Evolutionary conservation across 2,797 vertebrate species (phyloP).

Genomic region (Chelon auratus): DNA sequence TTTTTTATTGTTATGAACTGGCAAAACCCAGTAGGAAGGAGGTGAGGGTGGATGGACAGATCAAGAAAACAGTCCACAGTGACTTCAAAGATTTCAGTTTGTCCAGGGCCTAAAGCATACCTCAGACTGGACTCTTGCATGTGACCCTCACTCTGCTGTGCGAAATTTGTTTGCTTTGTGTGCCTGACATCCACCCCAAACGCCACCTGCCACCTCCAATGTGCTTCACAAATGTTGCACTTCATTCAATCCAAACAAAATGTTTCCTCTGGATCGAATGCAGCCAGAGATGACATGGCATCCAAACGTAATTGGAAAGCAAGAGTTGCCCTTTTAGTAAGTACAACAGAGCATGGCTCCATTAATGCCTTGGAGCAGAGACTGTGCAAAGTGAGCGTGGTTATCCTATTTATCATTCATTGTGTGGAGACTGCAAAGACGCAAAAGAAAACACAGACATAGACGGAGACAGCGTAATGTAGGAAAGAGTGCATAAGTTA

Average conservation of each 20-base stretch:
- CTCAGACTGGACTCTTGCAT: neutral
- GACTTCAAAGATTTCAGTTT: neutral
- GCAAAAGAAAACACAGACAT: neutral
- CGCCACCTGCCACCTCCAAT: neutral
- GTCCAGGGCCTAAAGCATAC: neutral
- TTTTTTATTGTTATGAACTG: neutral
- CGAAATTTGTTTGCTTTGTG: neutral
- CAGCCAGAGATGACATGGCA: neutral
- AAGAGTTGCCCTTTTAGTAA: neutral
- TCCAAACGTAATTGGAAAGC: neutral
- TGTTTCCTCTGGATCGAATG: neutral
- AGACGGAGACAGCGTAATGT: no score
- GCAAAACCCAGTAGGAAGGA: neutral
- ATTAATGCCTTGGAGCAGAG: neutral
- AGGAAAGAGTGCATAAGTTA: no score
- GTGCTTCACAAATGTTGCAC: neutral
- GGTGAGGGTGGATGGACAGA: neutral
- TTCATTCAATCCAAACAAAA: neutral
- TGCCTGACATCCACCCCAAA: constrained; percentile 2
- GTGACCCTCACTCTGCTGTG: neutral
- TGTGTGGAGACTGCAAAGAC: neutral
- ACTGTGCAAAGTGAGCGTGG: neutral
- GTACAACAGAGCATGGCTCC: neutral
- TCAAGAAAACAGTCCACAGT: constrained; percentile 1
- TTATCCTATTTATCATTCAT: constrained; percentile 4